Conservation (phyloP, 2,113 vertebrate species). For the Channa argus region DNA sequence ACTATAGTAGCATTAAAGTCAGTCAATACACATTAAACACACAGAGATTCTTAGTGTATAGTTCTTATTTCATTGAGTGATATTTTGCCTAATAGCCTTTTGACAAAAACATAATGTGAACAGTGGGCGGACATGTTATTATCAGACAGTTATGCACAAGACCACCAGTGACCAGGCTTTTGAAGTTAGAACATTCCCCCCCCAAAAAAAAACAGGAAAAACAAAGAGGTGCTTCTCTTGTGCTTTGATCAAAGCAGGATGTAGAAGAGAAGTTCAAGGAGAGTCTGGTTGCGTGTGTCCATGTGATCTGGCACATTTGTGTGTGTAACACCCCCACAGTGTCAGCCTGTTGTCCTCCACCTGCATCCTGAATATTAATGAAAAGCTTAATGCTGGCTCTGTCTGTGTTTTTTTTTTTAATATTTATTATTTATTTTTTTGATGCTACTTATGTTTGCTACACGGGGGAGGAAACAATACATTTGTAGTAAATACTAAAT, state of each 20-base stretch:
- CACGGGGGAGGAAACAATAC: slow-evolving; percentile 8
- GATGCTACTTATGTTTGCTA: slow-evolving; percentile 20
- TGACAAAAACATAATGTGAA: too few species aligned
- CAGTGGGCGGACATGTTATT: too few species aligned
- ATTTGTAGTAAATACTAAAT: neutral
- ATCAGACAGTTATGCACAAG: too few species aligned
- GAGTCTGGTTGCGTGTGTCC: slow-evolving; percentile 6
- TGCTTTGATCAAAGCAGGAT: slow-evolving; percentile 33
- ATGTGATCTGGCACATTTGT: neutral
- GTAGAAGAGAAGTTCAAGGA: slow-evolving; percentile 49
- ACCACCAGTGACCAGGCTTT: neutral
- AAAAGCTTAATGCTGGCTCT: slow-evolving; percentile 24
- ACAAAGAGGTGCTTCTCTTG: slow-evolving; percentile 9
- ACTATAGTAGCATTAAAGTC: too few species aligned
- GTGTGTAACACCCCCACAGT: slow-evolving; percentile 40
- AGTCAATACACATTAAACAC: too few species aligned
- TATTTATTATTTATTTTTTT: too few species aligned
- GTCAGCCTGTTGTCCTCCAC: slow-evolving; percentile 58
- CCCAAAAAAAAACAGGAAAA: neutral
- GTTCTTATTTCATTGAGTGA: too few species aligned
- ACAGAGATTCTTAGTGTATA: too few species aligned
- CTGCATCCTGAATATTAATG: slow-evolving; percentile 68
- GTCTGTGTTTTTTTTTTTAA: slow-evolving; percentile 36
- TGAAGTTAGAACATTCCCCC: too few species aligned
- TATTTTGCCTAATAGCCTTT: too few species aligned